phyloP scores from a whole-genome alignment of 2,888 invertebrate species.

The Nebria brevicollis region DNA sequence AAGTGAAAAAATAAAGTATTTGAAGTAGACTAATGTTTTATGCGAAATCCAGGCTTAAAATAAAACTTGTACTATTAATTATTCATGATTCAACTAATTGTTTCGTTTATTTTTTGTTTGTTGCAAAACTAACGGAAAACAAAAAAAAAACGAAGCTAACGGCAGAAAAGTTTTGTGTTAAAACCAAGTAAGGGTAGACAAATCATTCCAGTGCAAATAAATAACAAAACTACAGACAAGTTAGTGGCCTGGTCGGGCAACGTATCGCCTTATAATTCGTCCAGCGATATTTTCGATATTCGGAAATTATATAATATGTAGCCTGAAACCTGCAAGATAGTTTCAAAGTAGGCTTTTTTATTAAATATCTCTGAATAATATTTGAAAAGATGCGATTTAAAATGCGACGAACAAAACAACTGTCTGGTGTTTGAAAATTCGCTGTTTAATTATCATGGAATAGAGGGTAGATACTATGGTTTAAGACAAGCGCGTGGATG shows the following conservation, averaged over 20 bases:
- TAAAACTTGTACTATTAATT: not conserved
- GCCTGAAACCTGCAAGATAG: too few relatives aligned
- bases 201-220: conserved; percentile 40
- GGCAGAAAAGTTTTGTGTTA: conserved; percentile 37
- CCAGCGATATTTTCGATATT: too few relatives aligned
- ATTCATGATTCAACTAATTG: not conserved
- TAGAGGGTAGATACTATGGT: not conserved
- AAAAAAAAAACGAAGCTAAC: conserved; percentile 18
- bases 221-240: conserved; percentile 43
- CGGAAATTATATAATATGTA: too few relatives aligned
- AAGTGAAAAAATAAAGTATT: not conserved
- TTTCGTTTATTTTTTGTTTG: not conserved
- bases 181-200: conserved; percentile 32
- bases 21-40: not conserved
- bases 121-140: conserved; percentile 1
- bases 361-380: too few relatives aligned
- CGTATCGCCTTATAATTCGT: conserved; percentile 10
- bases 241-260: conserved; percentile 33
- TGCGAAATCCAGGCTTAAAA: not conserved
- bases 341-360: too few relatives aligned
- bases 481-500: conserved; percentile 10
- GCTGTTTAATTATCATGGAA: not conserved
- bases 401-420: too few relatives aligned
- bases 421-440: not conserved
- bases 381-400: too few relatives aligned